phyloP scores from a whole-genome alignment of 2,797 vertebrate species.

The Sus cebifrons region DNA sequence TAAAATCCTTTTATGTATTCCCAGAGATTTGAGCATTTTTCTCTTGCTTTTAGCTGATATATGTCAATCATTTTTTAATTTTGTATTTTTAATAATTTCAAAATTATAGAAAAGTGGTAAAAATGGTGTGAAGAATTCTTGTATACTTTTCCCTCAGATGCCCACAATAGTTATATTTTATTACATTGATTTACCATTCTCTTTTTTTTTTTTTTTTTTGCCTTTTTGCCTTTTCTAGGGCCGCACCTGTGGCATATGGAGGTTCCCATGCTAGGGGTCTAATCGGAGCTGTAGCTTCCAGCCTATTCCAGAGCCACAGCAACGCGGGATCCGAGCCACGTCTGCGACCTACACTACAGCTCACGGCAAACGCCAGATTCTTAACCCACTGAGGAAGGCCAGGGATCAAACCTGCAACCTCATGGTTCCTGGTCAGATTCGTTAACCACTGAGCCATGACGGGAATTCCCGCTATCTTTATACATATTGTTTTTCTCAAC shows the following conservation, averaged over 20 bases:
- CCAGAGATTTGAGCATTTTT: neutral
- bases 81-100: neutral
- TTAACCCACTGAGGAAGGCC: too few relatives aligned
- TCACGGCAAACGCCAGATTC: too few relatives aligned
- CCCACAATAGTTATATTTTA: neutral
- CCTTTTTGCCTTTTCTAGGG: too few relatives aligned
- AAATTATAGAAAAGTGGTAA: neutral
- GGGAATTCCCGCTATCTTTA: neutral
- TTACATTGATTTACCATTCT: neutral
- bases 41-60: neutral
- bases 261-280: too few relatives aligned
- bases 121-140: neutral
- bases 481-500: neutral
- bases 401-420: too few relatives aligned
- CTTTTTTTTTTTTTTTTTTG: neutral
- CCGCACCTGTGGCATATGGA: too few relatives aligned
- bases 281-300: too few relatives aligned
- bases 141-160: neutral
- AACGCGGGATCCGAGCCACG: too few relatives aligned
- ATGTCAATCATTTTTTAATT: neutral
- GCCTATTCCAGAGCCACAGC: too few relatives aligned
- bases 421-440: too few relatives aligned
- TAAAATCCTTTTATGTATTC: neutral
- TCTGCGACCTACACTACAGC: too few relatives aligned
- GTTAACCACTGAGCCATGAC: too few relatives aligned